phyloP scores from a whole-genome alignment of 2,113 vertebrate species.

The Pterocles orientalis region DNA sequence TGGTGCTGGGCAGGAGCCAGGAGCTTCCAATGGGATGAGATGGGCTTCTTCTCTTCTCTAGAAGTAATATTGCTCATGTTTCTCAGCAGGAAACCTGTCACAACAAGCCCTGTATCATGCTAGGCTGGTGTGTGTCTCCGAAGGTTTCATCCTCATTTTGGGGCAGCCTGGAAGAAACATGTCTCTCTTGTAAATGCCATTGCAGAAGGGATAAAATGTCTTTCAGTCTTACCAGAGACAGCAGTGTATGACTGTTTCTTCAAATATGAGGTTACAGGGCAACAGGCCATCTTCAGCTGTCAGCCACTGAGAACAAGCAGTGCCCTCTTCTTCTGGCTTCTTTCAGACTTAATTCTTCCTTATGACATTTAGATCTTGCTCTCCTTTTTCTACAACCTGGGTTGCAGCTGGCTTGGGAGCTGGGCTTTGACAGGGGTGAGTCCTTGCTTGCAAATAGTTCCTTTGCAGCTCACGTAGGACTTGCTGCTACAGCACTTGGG shows the following conservation, averaged over 20 bases:
- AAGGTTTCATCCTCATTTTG: neutral
- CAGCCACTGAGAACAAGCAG: neutral
- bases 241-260: neutral
- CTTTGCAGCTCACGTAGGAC: neutral
- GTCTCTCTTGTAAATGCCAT: neutral
- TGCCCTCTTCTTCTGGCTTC: neutral
- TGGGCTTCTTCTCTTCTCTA: neutral
- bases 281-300: neutral
- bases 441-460: neutral
- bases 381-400: neutral
- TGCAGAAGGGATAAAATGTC: neutral
- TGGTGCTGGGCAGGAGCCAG: neutral
- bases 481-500: fast-evolving
- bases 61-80: neutral
- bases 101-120: neutral
- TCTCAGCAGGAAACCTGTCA: neutral
- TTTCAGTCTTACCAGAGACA: neutral
- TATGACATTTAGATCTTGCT: neutral
- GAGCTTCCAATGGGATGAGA: neutral
- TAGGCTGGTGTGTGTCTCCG: neutral
- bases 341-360: neutral
- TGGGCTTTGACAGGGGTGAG: neutral
- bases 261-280: neutral
- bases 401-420: neutral
- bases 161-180: neutral